Base-by-base conservation (phyloP, 1,140 invertebrate species). In the Rhyacophila brunnea region DNA sequence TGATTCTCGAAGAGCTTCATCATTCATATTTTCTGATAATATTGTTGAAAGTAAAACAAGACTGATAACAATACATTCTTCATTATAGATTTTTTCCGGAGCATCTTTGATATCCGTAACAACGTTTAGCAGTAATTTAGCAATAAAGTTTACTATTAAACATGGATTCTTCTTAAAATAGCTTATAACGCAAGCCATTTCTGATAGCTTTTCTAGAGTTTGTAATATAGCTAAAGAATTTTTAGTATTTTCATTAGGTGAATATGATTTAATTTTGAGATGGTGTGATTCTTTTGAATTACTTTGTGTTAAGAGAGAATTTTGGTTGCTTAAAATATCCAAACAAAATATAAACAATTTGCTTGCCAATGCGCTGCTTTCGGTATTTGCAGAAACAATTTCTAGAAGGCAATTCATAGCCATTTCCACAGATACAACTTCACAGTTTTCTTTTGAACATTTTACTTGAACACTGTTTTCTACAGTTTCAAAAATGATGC, bases 1-100 rank as follows among this genome's bases (percentile, higher is more conserved):
- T 54, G 47, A 69, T 18, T 58, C 20, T 59, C 72, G 55, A 14
- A 77, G 50, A 11, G 67, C 57, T 10, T 64, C 52, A 13, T 40
- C 65, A 18, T 71, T 66, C 9, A 64, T 60, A 15, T 64, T 62
- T 48, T 74, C 73, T 50, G 70, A 65, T 46, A 75, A 56, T 54
- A 80, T 68, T 50, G 79, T 73, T 36, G 76, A 74, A 13, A 81
- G 58, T 11, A 82, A 58, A 19, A 81, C 74, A 65, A 82, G 74
- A 38, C 78, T 71, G 59, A 81, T 71, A 28, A 74, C 73, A 32
- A 75, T 70, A 68, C 79, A 72, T 59, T 79, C 77, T 48, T 72
- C 68, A 68, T 71, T 67, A n/a, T 32, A 36, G 17, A 66, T 45
- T 15, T 60, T 54, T 49, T 69, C 67, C 49, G 68, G 66, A 46